Evolutionary conservation across 2,797 vertebrate species (phyloP), one percentile per base, ranked within the genome.

Genomic region (Artibeus lituratus): DNA sequence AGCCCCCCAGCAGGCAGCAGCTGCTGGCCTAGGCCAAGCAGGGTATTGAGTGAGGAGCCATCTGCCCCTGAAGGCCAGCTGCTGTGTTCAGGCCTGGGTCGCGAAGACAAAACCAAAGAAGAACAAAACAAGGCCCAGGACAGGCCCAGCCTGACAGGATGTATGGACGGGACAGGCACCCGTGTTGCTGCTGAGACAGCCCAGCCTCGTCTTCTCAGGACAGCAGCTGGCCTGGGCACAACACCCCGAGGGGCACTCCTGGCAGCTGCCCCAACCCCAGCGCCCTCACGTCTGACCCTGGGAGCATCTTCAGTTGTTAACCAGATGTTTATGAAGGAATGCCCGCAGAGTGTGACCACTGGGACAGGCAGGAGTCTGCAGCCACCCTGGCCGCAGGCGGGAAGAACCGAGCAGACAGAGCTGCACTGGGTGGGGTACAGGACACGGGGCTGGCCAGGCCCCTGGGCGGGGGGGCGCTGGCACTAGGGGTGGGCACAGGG

Each of bases 191-290:
- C 14, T 1, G 62, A 44, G 85, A 80, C 57, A 69, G 73, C 53
- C 65, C 90, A 42, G n/a, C n/a, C n/a, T n/a, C 69, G 77, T 96
- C 94, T 82, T 93, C 67, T 37, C 9, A 44, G 10, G 37, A 87
- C 70, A 87, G 91, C 87, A 85, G 90, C 78, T 6, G 51, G 83
- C 93, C 77, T 69, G 69, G 67, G 83, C 77, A 22, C 37, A 24
- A 59, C 76, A 94, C 90, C 77, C 70, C 37, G 74, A 4, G 29
- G 44, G 94, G 72, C 39, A 29, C 47, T 59, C 70, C 55, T 53
- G 7, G 21, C 59, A 87, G 62, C 62, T 76, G 57, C 32, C 67
- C 57, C 39, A 70, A 47, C 55, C 32, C 67, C n/a, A 10, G 32
- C 5, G 26, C 72, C 42, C 73, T 26, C 18, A 16, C 44, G 1